Evolutionary conservation across 2,888 invertebrate species (phyloP), one percentile per base, ranked within the genome.

Genomic region (Drosophila lacicola): DNA sequence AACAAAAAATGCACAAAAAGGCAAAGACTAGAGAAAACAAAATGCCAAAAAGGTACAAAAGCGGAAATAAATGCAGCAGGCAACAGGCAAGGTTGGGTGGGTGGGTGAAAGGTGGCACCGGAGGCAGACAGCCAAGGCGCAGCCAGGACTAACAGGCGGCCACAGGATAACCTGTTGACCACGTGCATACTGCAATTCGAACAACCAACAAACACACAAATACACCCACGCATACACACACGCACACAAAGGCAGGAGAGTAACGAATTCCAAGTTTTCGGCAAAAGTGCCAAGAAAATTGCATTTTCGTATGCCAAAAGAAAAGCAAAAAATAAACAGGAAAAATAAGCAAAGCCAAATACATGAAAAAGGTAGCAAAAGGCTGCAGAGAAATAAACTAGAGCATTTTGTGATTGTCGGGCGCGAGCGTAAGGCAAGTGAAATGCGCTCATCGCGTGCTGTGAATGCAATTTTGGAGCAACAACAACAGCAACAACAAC

Each of bases 221-320:
- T 42, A 53, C 62, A 46, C 49, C n/a, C 34, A 56, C 44, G 36
- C 56, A 60, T 46, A 55, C 42, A 50, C 44, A 46, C 49, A 54
- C 58, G 54, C 44, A 57, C 54, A 51, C 37, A 60, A 10, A 17
- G 25, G 36, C 3, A 47, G 11, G 10, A 61, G 37, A 70, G 50
- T 66, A 60, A 64, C 60, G 44, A 70, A 65, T 75, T 65, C 61
- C 80, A 85, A 85, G 82, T 82, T 77, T 88, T 85, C 71, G 79
- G 89, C 81, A 85, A 86, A 84, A 85, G 84, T 85, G 82, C 88
- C 87, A 85, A 89, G 85, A 85, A 85, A 85, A 85, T 89, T 89
- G 87, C 87, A 87, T 84, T 85, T 79, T 89, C 73, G 70, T 64
- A 47, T 72, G 70, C 57, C 49, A 73, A 49, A 55, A 53, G 29